Evolutionary conservation across 2,797 vertebrate species (phyloP).

Genomic region (Enteromius thamalakanensis): DNA sequence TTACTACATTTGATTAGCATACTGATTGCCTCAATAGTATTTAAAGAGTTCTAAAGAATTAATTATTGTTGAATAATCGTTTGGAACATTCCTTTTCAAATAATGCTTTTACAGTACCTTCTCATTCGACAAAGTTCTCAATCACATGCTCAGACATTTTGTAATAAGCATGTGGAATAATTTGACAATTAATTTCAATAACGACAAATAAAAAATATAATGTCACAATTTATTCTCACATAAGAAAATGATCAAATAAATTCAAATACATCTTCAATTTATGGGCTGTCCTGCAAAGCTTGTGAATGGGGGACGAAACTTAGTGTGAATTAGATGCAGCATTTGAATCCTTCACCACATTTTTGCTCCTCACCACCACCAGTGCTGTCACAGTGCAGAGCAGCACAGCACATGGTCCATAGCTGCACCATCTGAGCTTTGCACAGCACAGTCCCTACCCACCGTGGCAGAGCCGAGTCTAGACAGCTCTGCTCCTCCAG

Average conservation of each 20-base stretch:
- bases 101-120: background rate
- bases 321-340: background rate
- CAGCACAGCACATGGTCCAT: background rate
- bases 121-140: background rate
- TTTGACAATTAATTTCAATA: constrained; percentile 1
- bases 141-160: background rate
- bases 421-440: constrained; percentile 22
- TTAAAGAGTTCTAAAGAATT: background rate
- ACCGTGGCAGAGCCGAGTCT: constrained; percentile 17
- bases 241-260: background rate
- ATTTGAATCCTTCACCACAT: constrained; percentile 9
- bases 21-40: background rate
- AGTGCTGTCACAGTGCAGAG: constrained; percentile 9
- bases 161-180: background rate
- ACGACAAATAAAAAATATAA: background rate
- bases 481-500: constrained; percentile 35
- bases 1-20: background rate
- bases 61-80: background rate
- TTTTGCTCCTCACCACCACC: constrained; percentile 9
- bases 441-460: constrained; percentile 26
- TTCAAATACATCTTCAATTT: background rate
- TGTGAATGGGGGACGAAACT: background rate
- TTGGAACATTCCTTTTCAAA: background rate
- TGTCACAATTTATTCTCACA: background rate
- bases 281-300: background rate